Percentiles rank a stretch among this genome's conserved stretches.
Conservation (phyloP, 2,888 invertebrate species). For the Geophilus truncorum region DNA sequence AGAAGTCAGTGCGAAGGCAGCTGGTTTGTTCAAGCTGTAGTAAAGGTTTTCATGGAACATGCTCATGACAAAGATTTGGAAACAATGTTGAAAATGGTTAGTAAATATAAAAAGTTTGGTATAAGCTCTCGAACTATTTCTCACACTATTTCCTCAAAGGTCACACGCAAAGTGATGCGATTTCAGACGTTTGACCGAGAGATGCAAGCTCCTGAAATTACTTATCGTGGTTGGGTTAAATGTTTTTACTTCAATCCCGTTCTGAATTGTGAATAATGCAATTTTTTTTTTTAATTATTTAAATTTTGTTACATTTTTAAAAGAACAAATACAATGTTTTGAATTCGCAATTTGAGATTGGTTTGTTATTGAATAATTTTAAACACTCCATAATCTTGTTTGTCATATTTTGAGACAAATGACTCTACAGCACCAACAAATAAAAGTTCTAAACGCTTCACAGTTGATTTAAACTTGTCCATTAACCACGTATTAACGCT, state of each 20-base stretch:
- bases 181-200: slow-evolving; percentile 46
- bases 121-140: background rate
- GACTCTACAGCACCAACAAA: background rate
- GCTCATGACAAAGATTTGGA: slow-evolving; percentile 62
- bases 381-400: background rate
- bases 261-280: background rate
- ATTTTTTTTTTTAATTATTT: background rate
- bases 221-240: slow-evolving; percentile 62
- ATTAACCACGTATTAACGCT: background rate
- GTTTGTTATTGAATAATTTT: background rate
- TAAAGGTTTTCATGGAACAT: slow-evolving; percentile 60
- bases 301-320: background rate
- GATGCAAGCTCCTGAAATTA: slow-evolving; percentile 60
- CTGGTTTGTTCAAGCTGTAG: slow-evolving; percentile 67
- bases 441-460: background rate
- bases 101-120: background rate
- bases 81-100: slow-evolving; percentile 60
- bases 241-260: slow-evolving; percentile 62
- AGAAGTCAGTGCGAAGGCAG: slow-evolving; percentile 59
- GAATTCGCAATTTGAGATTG: background rate
- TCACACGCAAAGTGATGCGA: slow-evolving; percentile 52
- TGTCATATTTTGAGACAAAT: background rate
- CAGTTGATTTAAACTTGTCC: background rate
- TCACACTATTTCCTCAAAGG: slow-evolving; percentile 34
- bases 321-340: background rate